phyloP scores from a whole-genome alignment of 1,140 invertebrate species.

The Battus philenor region DNA sequence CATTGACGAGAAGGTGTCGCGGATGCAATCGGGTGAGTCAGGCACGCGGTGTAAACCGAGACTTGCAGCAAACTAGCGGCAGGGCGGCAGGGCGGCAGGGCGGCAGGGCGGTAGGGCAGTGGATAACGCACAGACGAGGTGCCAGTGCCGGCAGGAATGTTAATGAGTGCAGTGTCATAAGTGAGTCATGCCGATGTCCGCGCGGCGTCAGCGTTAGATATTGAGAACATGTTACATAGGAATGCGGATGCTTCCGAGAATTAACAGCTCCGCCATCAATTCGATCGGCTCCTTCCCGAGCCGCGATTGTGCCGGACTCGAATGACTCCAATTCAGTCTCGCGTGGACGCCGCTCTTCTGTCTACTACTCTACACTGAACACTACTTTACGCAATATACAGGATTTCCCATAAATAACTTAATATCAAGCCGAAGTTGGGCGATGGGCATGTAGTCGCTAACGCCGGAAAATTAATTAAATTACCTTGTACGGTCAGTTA shows the following conservation, averaged over 20 bases:
- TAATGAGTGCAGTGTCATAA: slow-evolving; percentile 55
- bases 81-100: too few relatives aligned
- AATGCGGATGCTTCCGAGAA: slow-evolving; percentile 65
- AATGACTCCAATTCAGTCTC: slow-evolving; percentile 18
- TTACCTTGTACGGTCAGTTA: too few relatives aligned
- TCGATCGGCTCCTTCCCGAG: slow-evolving; percentile 26
- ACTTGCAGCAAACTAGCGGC: too few relatives aligned
- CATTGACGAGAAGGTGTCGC: too few relatives aligned
- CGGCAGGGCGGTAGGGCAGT: too few relatives aligned
- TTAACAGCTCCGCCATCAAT: slow-evolving; percentile 34
- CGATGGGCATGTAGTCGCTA: too few relatives aligned
- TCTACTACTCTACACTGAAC: background rate
- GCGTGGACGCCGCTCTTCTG: background rate
- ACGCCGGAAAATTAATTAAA: too few relatives aligned
- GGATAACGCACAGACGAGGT: slow-evolving; percentile 23
- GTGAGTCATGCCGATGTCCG: slow-evolving; percentile 52
- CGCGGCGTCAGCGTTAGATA: slow-evolving; percentile 38
- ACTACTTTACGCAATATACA: too few relatives aligned
- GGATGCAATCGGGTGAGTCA: slow-evolving; percentile 4
- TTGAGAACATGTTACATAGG: slow-evolving; percentile 56
- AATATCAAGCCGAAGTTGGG: too few relatives aligned
- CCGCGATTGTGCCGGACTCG: slow-evolving; percentile 30
- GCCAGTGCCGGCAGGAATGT: slow-evolving; percentile 55
- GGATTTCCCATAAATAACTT: too few relatives aligned
- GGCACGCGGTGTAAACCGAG: background rate